Conservation (phyloP, 2,888 invertebrate species). For the Diploptera punctata region DNA sequence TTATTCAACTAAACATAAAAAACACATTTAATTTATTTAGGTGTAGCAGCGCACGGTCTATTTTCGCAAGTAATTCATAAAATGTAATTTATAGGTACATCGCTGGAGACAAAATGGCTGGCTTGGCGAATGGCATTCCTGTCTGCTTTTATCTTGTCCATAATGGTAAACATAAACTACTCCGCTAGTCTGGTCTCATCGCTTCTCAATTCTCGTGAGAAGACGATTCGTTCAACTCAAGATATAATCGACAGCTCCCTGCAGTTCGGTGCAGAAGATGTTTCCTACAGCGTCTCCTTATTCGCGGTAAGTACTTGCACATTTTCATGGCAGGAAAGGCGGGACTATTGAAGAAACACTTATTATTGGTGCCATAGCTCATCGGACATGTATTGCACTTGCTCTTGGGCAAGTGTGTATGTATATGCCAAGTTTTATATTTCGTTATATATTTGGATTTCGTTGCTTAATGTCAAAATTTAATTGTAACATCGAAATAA, state of each 20-base stretch:
- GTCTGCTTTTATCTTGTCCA: conserved; percentile 60
- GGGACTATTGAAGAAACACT: no score
- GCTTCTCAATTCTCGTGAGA: conserved; percentile 73
- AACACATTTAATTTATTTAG: no score
- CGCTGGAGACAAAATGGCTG: conserved; percentile 61
- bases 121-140: conserved; percentile 68
- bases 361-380: neutral
- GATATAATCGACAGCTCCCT: conserved; percentile 71
- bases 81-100: no score
- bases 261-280: conserved; percentile 71
- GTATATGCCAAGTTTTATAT: neutral
- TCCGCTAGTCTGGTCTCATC: conserved; percentile 75
- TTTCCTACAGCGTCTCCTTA: conserved; percentile 71
- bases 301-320: conserved; percentile 61
- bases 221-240: conserved; percentile 66
- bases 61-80: no score
- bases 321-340: neutral
- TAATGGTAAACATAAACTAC: conserved; percentile 72
- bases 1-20: no score
- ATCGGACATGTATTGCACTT: neutral
- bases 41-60: no score
- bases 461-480: no score
- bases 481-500: no score
- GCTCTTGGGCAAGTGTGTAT: neutral
- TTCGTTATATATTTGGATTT: neutral